Conservation (phyloP, 2,888 invertebrate species). For the Catonia carolina region DNA sequence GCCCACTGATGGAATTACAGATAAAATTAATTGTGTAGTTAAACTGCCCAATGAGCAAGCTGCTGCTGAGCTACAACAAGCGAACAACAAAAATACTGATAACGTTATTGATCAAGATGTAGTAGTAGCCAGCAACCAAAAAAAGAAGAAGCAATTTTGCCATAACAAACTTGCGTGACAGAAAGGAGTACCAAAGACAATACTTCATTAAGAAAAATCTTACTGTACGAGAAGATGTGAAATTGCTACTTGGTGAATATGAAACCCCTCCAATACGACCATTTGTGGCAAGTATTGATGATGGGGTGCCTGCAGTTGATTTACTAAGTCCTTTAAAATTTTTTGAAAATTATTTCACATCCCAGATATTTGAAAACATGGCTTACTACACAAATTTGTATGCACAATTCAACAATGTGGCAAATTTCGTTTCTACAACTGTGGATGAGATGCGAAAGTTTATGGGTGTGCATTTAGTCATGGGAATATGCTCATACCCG, state of each 20-base stretch:
- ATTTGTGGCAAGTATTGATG: not conserved
- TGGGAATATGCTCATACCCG: conserved; percentile 33
- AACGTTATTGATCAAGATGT: not conserved
- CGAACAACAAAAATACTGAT: not conserved
- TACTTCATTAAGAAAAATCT: conserved; percentile 1
- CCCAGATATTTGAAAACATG: not conserved
- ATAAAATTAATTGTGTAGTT: too few species aligned
- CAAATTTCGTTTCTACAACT: conserved; percentile 1
- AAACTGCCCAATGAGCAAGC: too few species aligned
- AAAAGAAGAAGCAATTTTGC: not conserved
- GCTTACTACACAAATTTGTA: conserved; percentile 9
- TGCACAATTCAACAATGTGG: conserved; percentile 5
- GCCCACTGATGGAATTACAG: too few species aligned
- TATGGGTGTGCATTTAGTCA: conserved; percentile 32
- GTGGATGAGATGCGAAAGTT: conserved; percentile 29
- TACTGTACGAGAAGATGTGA: conserved; percentile 1
- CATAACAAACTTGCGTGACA: conserved; percentile 1
- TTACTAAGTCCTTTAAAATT: not conserved
- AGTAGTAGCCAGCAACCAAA: not conserved
- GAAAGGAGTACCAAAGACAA: not conserved
- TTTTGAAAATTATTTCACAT: conserved; percentile 12
- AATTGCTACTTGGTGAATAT: conserved; percentile 2
- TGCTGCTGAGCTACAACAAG: too few species aligned
- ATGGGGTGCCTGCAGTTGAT: not conserved
- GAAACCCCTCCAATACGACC: not conserved